A percentile compares a stretch with the other conserved stretches of the same genome.
These are phyloP conservation scores for Lithosia quadra DNA, from an alignment of 2,888 invertebrate species.

Conservation along the genomic window DNA sequence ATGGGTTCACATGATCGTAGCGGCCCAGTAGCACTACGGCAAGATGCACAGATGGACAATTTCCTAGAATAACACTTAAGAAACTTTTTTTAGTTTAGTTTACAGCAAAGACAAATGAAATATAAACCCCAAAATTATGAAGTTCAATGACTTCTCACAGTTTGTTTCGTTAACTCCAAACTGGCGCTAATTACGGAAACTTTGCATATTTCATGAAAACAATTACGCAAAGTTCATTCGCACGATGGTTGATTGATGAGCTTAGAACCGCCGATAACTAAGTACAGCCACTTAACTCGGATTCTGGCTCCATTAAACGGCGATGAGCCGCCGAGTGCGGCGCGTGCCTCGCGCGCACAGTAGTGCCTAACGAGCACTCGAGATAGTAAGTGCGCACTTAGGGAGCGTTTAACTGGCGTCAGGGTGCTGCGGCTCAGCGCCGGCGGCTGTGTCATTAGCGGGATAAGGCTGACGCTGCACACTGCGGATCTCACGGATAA, in stretches of 20 bases:
- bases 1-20: too few relatives aligned
- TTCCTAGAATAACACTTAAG: too few relatives aligned
- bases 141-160: background rate
- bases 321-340: background rate
- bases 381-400: conserved; percentile 14
- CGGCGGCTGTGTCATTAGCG: conserved; percentile 2
- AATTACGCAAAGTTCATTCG: background rate
- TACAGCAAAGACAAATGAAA: background rate
- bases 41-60: too few relatives aligned
- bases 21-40: too few relatives aligned
- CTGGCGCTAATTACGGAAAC: conserved; percentile 10
- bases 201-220: conserved; percentile 1
- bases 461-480: background rate
- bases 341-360: background rate
- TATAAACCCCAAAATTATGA: background rate
- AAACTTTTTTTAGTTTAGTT: too few relatives aligned
- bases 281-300: background rate
- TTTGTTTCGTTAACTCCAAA: background rate
- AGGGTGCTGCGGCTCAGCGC: conserved; percentile 3
- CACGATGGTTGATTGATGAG: conserved; percentile 17
- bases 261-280: background rate
- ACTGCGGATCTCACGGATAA: background rate
- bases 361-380: conserved; percentile 17
- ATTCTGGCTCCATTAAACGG: background rate
- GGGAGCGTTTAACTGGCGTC: conserved; percentile 10